Percentiles rank a stretch among this genome's conserved stretches.
Evolutionary conservation across 2,113 vertebrate genomes (phyloP).

Genomic region (Colaptes auratus): DNA sequence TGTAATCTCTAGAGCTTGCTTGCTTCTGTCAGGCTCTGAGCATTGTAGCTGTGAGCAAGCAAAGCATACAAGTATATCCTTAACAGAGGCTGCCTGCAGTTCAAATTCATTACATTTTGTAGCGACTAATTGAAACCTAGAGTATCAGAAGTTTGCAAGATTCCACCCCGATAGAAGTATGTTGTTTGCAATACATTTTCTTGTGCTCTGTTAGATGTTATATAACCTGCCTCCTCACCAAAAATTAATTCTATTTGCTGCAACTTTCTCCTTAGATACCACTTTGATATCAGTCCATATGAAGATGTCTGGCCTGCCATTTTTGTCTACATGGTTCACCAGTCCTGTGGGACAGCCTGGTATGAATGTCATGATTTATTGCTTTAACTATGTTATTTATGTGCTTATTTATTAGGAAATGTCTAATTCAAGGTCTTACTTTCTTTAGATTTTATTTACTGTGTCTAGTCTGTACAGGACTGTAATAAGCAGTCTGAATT

Average conservation of each 20-base stretch:
- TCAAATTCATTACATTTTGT: conserved; percentile 18
- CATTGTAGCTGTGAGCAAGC: accelerated
- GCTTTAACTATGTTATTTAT: neutral
- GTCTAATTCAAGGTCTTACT: neutral
- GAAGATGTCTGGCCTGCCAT: conserved; percentile 97
- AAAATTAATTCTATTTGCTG: conserved; percentile 19
- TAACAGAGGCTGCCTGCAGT: neutral
- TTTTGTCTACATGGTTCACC: conserved; percentile 96
- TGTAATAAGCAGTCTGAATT: neutral
- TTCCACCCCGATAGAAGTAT: conserved; percentile 19
- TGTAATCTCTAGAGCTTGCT: neutral
- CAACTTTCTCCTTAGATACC: conserved; percentile 81
- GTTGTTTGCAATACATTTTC: conserved; percentile 27
- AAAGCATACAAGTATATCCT: neutral
- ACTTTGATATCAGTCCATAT: conserved; percentile 95
- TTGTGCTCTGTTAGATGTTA: conserved; percentile 50
- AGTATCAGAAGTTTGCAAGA: conserved; percentile 5
- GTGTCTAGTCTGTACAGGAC: neutral
- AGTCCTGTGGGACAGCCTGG: conserved; percentile 92
- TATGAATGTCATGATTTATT: conserved; percentile 64
- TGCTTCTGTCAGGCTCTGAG: accelerated
- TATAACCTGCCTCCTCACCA: conserved; percentile 49
- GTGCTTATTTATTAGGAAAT: neutral
- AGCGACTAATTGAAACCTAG: neutral
- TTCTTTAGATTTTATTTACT: neutral